A percentile compares a stretch with the other conserved stretches of the same genome.
Evolutionary conservation across 2,888 invertebrate species (phyloP).

Genomic region (Melitaea athalia): DNA sequence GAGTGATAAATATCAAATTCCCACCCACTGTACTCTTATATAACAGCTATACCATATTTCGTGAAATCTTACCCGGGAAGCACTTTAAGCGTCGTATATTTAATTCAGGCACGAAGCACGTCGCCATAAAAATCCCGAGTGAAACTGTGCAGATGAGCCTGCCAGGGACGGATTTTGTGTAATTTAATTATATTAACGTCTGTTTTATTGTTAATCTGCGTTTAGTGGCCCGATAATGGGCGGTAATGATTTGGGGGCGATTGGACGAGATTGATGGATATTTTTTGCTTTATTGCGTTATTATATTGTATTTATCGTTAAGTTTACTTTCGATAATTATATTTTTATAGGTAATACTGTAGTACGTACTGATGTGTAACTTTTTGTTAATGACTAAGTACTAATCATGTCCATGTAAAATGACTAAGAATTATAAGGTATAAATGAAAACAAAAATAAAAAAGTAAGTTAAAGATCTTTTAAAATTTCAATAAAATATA

Average conservation of each 20-base stretch:
- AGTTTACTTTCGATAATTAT: neutral
- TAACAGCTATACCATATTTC: constrained; percentile 60
- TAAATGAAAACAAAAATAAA: too few species aligned
- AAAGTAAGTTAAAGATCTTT: too few species aligned
- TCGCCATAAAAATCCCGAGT: constrained; percentile 79
- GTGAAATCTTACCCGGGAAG: constrained; percentile 75
- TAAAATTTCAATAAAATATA: too few species aligned
- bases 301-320: neutral
- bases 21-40: neutral
- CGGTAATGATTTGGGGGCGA: constrained; percentile 61
- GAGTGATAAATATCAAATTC: constrained; percentile 10
- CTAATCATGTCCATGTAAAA: too few species aligned
- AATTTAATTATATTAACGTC: constrained; percentile 77
- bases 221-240: constrained; percentile 72
- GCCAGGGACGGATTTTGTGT: constrained; percentile 70
- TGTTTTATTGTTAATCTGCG: constrained; percentile 79
- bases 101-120: constrained; percentile 79
- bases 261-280: constrained; percentile 35
- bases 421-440: too few species aligned
- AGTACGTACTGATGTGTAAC: too few species aligned
- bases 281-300: constrained; percentile 17
- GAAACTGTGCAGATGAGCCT: constrained; percentile 80
- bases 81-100: constrained; percentile 80
- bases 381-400: too few species aligned
- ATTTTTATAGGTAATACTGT: too few species aligned